Evolutionary conservation across 2,113 vertebrate species (phyloP), one percentile per base, ranked within the genome.

Genomic region (Lophochroa leadbeateri): DNA sequence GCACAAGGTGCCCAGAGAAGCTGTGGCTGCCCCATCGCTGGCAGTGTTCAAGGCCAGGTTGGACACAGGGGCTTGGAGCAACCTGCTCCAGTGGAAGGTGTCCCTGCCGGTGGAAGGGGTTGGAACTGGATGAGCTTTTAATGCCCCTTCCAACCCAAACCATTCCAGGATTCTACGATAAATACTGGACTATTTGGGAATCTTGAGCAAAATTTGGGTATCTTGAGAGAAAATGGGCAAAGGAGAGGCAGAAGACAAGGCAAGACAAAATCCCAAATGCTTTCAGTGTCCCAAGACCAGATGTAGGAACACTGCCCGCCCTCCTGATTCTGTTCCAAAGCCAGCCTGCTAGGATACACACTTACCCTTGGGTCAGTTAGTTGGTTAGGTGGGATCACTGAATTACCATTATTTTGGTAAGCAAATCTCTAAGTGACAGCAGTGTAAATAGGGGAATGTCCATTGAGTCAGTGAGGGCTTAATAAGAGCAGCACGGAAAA

Each of bases 331-430:
- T 29, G 16, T 50, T 67, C 47, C 52, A 44, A 43, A 17, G 37
- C 12, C 43, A 35, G 47, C 29, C 77, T 3, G 5, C 39, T 41
- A 57, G 0, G 6, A 52, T 3, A 17, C 1, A 21, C 7, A 12
- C 27, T 46, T 17, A 44, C 3, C 5, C 74, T 55, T 18, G 25
- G 35, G 39, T 29, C 53, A 17, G 20, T 29, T 21, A n/a, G 58
- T 11, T 35, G 57, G 44, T 33, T 41, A 44, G 31, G n/a, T 24
- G 41, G 49, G 68, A 55, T 64, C 27, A 27, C 0, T 39, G 49
- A 55, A 41, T 67, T 46, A 41, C 43, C 29, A 11, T 19, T 57
- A 49, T 37, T 69, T 63, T 47, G 49, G 43, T 20, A 68, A 47
- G 23, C 39, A 47, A 58, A 81, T 47, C 68, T 80, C 64, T 35